Percentiles rank a stretch among this genome's conserved stretches.
Conservation (phyloP, 1,140 invertebrate species). For the Sminthurinus signatus region DNA sequence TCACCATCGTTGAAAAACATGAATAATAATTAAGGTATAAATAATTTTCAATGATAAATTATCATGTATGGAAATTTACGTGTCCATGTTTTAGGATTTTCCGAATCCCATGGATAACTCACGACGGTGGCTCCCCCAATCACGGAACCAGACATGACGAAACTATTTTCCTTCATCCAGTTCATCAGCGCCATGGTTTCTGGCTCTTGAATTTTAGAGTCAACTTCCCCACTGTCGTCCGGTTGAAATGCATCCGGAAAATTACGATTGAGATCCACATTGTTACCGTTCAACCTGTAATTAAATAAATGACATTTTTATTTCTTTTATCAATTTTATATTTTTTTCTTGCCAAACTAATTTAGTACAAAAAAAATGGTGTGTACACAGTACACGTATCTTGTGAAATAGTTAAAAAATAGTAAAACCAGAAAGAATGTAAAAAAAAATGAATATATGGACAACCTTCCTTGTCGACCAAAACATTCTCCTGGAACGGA, state of each 20-base stretch:
- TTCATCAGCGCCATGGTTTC: conserved; percentile 33
- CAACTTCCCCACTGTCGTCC: not conserved
- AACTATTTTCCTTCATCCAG: conserved; percentile 32
- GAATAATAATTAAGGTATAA: not conserved
- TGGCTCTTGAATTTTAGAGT: not conserved
- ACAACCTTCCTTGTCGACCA: conserved; percentile 2
- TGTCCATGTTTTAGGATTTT: conserved; percentile 4
- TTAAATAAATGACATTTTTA: too few species aligned
- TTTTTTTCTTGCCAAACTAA: too few species aligned
- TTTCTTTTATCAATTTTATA: not conserved
- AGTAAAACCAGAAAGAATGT: too few species aligned
- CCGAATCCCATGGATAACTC: conserved; percentile 28
- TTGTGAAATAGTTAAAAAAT: too few species aligned
- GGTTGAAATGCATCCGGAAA: conserved; percentile 33
- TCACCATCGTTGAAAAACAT: not conserved
- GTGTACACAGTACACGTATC: too few species aligned
- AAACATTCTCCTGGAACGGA: conserved; percentile 20
- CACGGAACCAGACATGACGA: conserved; percentile 28
- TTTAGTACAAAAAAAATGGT: too few species aligned
- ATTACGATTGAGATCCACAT: conserved; percentile 33
- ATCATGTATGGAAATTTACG: not conserved
- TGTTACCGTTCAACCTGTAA: conserved; percentile 26
- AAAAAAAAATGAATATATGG: conserved; percentile 2
- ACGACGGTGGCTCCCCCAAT: conserved; percentile 27
- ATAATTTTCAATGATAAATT: not conserved